Evolutionary conservation across 2,888 invertebrate species (phyloP).

Genomic region (Volucella inflata): DNA sequence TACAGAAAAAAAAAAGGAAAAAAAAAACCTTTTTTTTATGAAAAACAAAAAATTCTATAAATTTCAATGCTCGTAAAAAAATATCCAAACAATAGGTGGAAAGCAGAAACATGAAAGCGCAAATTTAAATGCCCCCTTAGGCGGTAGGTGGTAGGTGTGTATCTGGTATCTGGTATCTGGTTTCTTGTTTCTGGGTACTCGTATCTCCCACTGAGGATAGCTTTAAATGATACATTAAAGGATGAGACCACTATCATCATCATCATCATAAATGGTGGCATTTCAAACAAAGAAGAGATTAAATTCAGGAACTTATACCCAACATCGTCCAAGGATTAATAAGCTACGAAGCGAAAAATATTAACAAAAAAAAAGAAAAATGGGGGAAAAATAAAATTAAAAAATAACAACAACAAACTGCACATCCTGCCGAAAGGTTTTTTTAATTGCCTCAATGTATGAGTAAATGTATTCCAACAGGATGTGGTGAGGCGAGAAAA

Average conservation of each 20-base stretch:
- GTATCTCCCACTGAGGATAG: slow-evolving; percentile 32
- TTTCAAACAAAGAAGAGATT: slow-evolving; percentile 35
- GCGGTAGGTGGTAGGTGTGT: no score
- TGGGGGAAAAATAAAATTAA: slow-evolving; percentile 13
- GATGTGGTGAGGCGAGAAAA: background rate
- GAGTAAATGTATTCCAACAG: background rate
- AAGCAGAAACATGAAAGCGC: no score
- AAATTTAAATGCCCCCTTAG: no score
- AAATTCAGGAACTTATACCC: slow-evolving; percentile 61
- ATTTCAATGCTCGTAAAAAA: slow-evolving; percentile 11
- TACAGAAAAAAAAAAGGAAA: no score
- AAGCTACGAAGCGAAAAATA: slow-evolving; percentile 16
- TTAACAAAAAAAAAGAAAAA: background rate
- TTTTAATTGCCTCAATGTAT: slow-evolving; percentile 45
- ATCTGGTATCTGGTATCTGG: no score
- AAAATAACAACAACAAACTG: slow-evolving; percentile 25
- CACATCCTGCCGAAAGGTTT: slow-evolving; percentile 30
- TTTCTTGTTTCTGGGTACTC: background rate
- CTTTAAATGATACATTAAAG: slow-evolving; percentile 69
- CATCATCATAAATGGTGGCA: slow-evolving; percentile 31
- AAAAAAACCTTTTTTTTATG: slow-evolving; percentile 14
- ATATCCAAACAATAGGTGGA: slow-evolving; percentile 29
- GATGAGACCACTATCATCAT: slow-evolving; percentile 47
- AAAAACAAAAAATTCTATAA: slow-evolving; percentile 18
- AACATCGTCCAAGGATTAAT: slow-evolving; percentile 56